Base-by-base conservation (phyloP, 2,797 vertebrate genomes). In the Pipistrellus pipistrellus region DNA sequence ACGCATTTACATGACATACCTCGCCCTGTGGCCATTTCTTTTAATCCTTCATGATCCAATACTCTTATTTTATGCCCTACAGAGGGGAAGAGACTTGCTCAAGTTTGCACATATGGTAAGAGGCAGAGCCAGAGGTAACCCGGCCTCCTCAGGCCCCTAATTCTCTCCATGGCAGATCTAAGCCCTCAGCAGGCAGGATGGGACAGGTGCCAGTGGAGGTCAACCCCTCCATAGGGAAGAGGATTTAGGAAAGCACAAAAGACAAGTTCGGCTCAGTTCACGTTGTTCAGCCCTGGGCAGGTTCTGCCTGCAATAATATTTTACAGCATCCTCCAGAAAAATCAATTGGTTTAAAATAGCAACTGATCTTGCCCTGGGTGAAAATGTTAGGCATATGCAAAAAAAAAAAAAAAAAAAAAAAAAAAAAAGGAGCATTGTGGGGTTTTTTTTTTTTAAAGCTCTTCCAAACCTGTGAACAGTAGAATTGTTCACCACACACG, bases 281-380 rank as follows among this genome's bases (percentile, higher is more conserved):
- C 38, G 51, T 17, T 55, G 66, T 62, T 91, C 81, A 81, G 94
- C 96, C 87, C 71, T 41, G 64, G 88, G 96, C 92, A 90, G 91
- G 57, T 53, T 95, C 75, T 93, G 89, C 66, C 91, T 94, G 82
- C 88, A 69, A 85, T 93, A 94, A 73, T 93, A 88, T 92, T 93
- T 94, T 94, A 96, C 87, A 86, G 92, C 90, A 85, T 96, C 62
- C 71, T 95, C 90, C 32, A 88, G 96, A 97, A 97, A 97, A 97
- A 96, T 95, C 96, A 91, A 96, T 96, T 96, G 95, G 91, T 95
- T 94, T 96, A 95, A 97, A 97, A 95, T 88, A 92, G 90, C 83
- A 94, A 88, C 96, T 85, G 90, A 91, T 97, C 90, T 92, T 3
- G 86, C 95, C 83, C 93, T 91, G 85, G 72, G 93, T 97, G 69